Evolutionary conservation across 2,888 invertebrate species (phyloP).

Genomic region (Mythimna ferrago): DNA sequence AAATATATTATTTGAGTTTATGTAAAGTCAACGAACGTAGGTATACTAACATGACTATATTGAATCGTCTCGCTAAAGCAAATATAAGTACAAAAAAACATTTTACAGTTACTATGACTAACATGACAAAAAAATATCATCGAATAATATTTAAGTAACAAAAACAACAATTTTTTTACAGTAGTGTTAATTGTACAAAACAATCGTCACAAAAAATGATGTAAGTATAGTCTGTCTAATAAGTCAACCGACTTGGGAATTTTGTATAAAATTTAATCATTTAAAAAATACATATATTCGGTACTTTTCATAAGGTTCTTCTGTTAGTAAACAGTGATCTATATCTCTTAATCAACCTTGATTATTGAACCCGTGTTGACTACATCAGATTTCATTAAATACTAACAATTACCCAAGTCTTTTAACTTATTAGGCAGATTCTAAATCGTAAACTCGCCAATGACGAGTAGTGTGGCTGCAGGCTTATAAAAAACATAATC

Average conservation of each 20-base stretch:
- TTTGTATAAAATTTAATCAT: no score
- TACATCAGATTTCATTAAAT: no score
- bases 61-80: slow-evolving; percentile 16
- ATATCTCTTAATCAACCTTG: no score
- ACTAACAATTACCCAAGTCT: no score
- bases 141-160: neutral
- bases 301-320: no score
- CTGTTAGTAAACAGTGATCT: no score
- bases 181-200: neutral
- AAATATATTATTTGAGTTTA: neutral
- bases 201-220: neutral
- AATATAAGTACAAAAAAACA: neutral
- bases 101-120: neutral
- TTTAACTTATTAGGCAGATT: no score
- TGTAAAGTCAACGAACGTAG: slow-evolving; percentile 29
- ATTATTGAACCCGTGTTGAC: no score
- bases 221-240: neutral
- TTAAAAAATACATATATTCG: no score
- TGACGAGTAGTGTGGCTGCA: slow-evolving; percentile 4
- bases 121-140: neutral
- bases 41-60: neutral
- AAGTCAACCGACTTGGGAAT: no score
- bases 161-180: slow-evolving; percentile 1
- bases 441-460: neutral
- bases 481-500: slow-evolving; percentile 36